phyloP scores from a whole-genome alignment of 2,113 vertebrate species.

The Bostrychus sinensis region DNA sequence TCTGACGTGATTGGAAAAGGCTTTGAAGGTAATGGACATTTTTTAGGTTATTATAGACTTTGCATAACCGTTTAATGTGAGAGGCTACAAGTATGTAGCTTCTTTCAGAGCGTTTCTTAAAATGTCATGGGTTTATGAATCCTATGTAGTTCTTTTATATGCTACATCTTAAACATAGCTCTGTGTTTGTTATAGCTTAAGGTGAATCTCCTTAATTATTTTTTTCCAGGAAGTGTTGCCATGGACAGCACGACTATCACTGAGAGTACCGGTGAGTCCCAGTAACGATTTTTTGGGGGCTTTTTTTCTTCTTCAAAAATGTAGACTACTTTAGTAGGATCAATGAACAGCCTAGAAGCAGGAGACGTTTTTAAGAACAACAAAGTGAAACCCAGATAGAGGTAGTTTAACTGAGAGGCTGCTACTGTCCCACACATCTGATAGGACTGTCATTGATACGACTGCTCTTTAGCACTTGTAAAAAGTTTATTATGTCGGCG shows the following conservation, averaged over 20 bases:
- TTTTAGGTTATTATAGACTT: neutral
- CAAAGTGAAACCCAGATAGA: neutral
- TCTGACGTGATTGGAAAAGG: neutral
- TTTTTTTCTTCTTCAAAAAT: neutral
- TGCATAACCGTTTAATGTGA: neutral
- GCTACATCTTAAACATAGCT: too few relatives aligned
- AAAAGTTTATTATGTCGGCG: neutral
- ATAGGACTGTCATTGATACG: neutral
- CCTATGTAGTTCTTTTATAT: too few relatives aligned
- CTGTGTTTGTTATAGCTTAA: neutral
- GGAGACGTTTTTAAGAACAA: too few relatives aligned
- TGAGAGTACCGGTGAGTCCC: constrained; percentile 44
- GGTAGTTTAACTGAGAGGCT: neutral
- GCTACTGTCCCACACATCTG: neutral
- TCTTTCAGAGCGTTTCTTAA: neutral
- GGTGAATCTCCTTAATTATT: neutral
- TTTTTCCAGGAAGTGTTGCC: constrained; percentile 39
- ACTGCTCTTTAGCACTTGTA: neutral
- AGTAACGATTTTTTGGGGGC: too few relatives aligned
- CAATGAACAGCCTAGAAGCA: too few relatives aligned
- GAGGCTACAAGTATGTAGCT: too few relatives aligned
- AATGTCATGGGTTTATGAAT: neutral
- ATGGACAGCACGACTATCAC: constrained; percentile 24
- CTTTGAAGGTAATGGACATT: constrained; percentile 29
- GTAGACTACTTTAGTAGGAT: neutral